A percentile compares a stretch with the other conserved stretches of the same genome.
Evolutionary conservation across 2,113 vertebrate species (phyloP).

Genomic region (Oxygymnocypris stewartii): DNA sequence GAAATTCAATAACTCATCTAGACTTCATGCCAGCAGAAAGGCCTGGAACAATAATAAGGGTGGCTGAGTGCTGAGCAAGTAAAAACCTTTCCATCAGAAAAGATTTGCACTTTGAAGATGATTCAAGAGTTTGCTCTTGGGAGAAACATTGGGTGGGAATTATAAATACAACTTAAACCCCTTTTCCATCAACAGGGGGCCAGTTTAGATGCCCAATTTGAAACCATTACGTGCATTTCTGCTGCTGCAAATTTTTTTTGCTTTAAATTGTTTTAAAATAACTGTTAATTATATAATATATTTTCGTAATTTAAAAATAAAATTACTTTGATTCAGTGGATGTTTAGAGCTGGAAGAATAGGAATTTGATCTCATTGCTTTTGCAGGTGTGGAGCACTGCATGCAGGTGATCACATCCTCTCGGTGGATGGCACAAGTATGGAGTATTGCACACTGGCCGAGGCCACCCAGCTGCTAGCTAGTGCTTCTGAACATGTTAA

Average conservation of each 20-base stretch:
- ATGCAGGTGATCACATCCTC: slow-evolving; percentile 94
- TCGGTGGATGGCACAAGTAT: slow-evolving; percentile 96
- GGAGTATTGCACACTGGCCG: slow-evolving; percentile 94
- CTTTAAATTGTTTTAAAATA: background rate
- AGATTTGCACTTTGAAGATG: slow-evolving; percentile 34
- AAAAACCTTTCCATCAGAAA: slow-evolving; percentile 36
- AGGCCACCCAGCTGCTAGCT: slow-evolving; percentile 94
- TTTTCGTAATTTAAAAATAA: too few species aligned
- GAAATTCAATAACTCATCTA: slow-evolving; percentile 60
- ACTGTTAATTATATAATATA: background rate
- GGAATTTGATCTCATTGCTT: slow-evolving; percentile 9
- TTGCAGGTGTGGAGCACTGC: slow-evolving; percentile 90
- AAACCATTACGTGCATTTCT: too few species aligned
- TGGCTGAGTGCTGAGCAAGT: slow-evolving; percentile 40
- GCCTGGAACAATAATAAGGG: slow-evolving; percentile 43
- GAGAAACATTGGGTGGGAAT: slow-evolving; percentile 33
- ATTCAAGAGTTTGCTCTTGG: slow-evolving; percentile 43
- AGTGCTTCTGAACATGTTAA: slow-evolving; percentile 93
- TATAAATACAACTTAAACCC: slow-evolving; percentile 9
- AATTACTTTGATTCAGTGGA: background rate
- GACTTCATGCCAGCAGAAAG: slow-evolving; percentile 29
- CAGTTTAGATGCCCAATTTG: background rate
- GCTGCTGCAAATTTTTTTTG: background rate
- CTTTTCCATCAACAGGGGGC: background rate
- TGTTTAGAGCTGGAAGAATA: background rate